Percentiles rank a stretch among this genome's conserved stretches.
These are phyloP conservation scores for Hypothenemus hampei DNA, from an alignment of 1,140 invertebrate genomes.

Conservation along the genomic window DNA sequence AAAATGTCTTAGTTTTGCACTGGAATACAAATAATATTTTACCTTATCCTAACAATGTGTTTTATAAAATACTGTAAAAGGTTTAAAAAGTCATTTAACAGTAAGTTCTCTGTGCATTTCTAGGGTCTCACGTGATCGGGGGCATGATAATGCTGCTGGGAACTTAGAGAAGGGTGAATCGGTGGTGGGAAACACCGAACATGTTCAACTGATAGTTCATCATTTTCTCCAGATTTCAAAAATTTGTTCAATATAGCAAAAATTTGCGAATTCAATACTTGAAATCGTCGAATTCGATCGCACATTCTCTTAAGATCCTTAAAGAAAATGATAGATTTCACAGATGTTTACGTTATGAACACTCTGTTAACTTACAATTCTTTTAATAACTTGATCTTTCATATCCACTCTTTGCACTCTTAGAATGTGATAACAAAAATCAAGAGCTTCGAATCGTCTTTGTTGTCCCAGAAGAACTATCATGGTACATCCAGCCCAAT, in stretches of 20 bases:
- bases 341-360: neutral
- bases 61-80: constrained; percentile 28
- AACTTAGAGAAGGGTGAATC: constrained; percentile 68
- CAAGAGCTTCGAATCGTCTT: constrained; percentile 93
- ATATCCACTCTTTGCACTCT: constrained; percentile 94
- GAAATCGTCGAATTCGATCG: constrained; percentile 93
- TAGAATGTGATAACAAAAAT: constrained; percentile 98
- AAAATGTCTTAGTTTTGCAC: neutral
- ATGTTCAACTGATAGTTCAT: constrained; percentile 88
- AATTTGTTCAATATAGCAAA: constrained; percentile 97
- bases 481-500: constrained; percentile 99
- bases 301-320: constrained; percentile 96
- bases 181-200: constrained; percentile 95
- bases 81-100: constrained; percentile 26
- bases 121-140: constrained; percentile 53
- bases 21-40: constrained; percentile 19
- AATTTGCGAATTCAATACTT: constrained; percentile 97
- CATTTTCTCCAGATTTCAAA: constrained; percentile 77
- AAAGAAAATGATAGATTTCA: constrained; percentile 36
- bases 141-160: constrained; percentile 56
- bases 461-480: constrained; percentile 96
- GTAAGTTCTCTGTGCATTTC: neutral
- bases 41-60: constrained; percentile 1
- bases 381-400: constrained; percentile 93
- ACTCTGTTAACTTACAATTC: constrained; percentile 75